Percentiles rank a stretch among this genome's conserved stretches.
These are phyloP conservation scores for Colinus virginianus DNA, from an alignment of 2,113 vertebrate species.

Conservation along the genomic window DNA sequence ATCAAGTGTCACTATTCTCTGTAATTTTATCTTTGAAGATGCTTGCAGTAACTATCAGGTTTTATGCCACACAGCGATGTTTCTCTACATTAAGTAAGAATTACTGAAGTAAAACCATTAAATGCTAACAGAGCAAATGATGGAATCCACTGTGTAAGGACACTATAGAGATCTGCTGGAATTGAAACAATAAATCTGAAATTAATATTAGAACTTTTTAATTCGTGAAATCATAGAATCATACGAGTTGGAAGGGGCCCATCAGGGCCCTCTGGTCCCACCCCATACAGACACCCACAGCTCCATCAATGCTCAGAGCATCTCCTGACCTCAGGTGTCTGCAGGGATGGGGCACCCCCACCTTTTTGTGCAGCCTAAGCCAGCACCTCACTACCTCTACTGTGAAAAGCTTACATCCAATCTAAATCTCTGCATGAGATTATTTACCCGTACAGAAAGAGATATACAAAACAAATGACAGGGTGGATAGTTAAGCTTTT, in stretches of 20 bases:
- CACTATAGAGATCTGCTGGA: neutral
- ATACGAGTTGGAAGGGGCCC: too few relatives aligned
- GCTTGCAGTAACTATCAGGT: slow-evolving; percentile 11
- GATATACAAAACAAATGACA: fast-evolving
- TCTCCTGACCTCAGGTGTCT: too few relatives aligned
- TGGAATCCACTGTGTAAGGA: neutral
- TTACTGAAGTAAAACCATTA: neutral
- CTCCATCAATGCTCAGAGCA: too few relatives aligned
- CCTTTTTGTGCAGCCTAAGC: neutral
- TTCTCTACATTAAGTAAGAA: slow-evolving; percentile 19
- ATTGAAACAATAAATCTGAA: neutral
- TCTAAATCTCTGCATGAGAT: neutral
- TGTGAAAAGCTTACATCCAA: too few relatives aligned
- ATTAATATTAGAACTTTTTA: neutral
- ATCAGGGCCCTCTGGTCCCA: too few relatives aligned
- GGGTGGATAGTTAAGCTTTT: neutral
- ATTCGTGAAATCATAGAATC: neutral
- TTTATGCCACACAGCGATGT: neutral
- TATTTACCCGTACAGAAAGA: neutral
- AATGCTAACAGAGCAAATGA: neutral
- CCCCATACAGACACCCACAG: too few relatives aligned
- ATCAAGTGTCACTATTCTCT: slow-evolving; percentile 56
- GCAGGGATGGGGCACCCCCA: too few relatives aligned
- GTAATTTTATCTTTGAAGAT: slow-evolving; percentile 59
- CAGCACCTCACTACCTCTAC: neutral